Evolutionary conservation across 2,113 vertebrate species (phyloP), one percentile per base, ranked within the genome.

Genomic region (Eretmochelys imbricata): DNA sequence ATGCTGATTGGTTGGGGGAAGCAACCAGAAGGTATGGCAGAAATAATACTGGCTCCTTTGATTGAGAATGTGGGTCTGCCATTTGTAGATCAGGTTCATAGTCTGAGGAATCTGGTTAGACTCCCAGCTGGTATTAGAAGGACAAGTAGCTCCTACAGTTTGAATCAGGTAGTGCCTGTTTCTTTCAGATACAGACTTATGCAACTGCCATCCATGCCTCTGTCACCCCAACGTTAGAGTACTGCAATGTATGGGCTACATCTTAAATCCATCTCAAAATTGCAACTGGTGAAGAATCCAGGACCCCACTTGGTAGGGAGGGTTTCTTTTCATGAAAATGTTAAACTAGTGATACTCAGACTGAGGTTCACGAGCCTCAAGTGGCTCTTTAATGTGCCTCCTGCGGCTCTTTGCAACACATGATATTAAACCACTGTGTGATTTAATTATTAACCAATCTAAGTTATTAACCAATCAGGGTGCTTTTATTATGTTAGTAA

Each of bases 61-160:
- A 72, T 0, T 0, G 0, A 0, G 1, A 29, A 57, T 20, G 19
- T 42, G 69, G 35, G 69, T 20, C 69, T 75, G 38, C 35, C 10
- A 42, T 0, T 3, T 85, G 49, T 49, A 42, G 76, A 75, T 78
- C 42, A 69, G 25, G 82, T 17, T 75, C 10, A 75, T n/a, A 75
- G 69, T 35, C 53, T 78, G 55, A 65, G 0, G 1, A 38, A 38
- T 31, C 25, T 72, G 50, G 59, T 62, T 62, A 62, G 6, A 35
- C 27, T 62, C 29, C 29, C 29, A 62, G 6, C 29, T 35, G 59
- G 12, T 35, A 62, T 54, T 54, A 46, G 24, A 76, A 46, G 51
- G 79, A 8, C 27, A 38, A 29, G 16, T 75, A 91, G 51, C 55
- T 38, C 8, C 69, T 24, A 38, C 48, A 54, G 50, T 62, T 62